Evolutionary conservation across 2,113 vertebrate genomes (phyloP).

Genomic region (Oreotrochilus melanogaster): DNA sequence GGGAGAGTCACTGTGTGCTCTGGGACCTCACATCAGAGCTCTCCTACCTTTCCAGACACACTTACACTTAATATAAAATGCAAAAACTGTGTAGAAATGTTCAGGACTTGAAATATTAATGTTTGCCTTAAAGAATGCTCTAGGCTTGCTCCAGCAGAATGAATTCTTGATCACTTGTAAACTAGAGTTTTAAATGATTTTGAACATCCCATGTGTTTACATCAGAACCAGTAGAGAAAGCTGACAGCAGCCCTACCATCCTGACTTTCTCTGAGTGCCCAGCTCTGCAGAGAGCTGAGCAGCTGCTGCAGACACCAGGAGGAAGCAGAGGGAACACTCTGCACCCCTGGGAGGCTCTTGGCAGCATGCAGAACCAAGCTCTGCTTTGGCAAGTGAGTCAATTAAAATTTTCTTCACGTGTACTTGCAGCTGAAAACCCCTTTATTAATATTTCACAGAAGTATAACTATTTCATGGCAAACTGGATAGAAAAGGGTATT

Average conservation of each 20-base stretch:
- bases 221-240: neutral
- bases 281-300: neutral
- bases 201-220: neutral
- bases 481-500: neutral
- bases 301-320: neutral
- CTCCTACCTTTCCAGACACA: neutral
- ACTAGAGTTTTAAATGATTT: neutral
- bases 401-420: neutral
- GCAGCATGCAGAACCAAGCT: neutral
- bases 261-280: rapidly evolving
- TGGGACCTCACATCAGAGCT: neutral
- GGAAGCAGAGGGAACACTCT: neutral
- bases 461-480: neutral
- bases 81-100: neutral
- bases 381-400: neutral
- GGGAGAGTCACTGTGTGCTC: rapidly evolving
- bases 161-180: neutral
- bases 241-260: neutral
- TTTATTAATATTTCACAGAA: neutral
- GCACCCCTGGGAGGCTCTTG: neutral
- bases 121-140: neutral
- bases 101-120: neutral
- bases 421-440: neutral
- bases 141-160: neutral
- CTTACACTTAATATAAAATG: neutral